Base-by-base conservation (phyloP, 2,888 invertebrate species). In the Meta bourneti region DNA sequence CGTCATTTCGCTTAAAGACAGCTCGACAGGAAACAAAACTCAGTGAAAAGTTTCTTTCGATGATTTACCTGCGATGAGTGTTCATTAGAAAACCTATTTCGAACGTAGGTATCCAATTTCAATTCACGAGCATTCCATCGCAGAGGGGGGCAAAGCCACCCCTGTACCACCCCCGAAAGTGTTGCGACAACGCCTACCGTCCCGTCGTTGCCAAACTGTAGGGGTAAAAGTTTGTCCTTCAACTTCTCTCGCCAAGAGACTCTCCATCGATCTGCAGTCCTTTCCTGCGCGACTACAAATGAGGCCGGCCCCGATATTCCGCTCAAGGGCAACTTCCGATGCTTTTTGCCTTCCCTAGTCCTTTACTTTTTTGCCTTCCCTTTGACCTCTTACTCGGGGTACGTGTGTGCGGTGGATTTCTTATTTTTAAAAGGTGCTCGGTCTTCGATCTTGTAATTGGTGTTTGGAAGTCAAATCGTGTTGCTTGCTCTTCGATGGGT, bases 181-280 rank as follows among this genome's bases (percentile, higher is more conserved):
- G 34, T 34, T 34, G 34, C 34, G 34, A 34, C 34, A 34, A 34
- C 34, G 34, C 16, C 78, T 16, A 78, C 19, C 72, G 82, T n/a
- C 82, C n/a, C 72, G 9, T n/a, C 48, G 20, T 13, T 48, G n/a
- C 77, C 49, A 51, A 34, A 61, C 82, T 69, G 89, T 89, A 89
- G 89, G 69, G 89, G 89, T 89, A 89, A 75, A 77, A 82, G 82
- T 89, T 89, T 89, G 82, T 82, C 89, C 89, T 89, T 89, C 89
- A 80, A 83, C 71, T 70, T 20, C n/a, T 51, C n/a, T 83, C 72
- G 82, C 72, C 71, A 72, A 81, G 61, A 52, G 82, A 82, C 51
- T 16, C 20, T 51, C 86, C 78, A 86, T 79, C 79, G 79, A 79
- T 79, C 79, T 69, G 87, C 13, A 7, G 19, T 13, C 54, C 70